Conservation (phyloP, 2,797 vertebrate genomes). For the Geotrypetes seraphini region DNA sequence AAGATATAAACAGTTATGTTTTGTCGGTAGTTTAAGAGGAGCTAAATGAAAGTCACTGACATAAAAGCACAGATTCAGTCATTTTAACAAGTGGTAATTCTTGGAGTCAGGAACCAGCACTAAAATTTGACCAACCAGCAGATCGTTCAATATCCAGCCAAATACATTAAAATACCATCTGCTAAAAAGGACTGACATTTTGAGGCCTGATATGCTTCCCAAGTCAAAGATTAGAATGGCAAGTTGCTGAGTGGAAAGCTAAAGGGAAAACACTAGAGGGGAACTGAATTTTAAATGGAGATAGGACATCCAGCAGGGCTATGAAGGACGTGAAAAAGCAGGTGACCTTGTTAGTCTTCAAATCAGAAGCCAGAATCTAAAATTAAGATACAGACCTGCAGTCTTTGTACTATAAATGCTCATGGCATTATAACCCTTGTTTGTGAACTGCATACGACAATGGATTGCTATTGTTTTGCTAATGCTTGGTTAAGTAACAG, state of each 20-base stretch:
- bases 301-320: background rate
- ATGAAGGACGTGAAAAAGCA: accelerated
- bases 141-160: conserved; percentile 6
- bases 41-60: conserved; percentile 10
- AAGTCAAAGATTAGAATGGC: conserved; percentile 1
- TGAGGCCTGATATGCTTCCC: background rate
- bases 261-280: too few species aligned
- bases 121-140: conserved; percentile 8
- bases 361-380: background rate
- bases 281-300: background rate
- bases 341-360: accelerated
- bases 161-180: conserved; percentile 18
- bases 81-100: conserved; percentile 2
- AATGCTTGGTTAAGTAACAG: too few species aligned
- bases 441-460: background rate
- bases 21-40: conserved; percentile 9
- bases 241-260: background rate
- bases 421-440: background rate
- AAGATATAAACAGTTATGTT: conserved; percentile 10
- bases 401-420: too few species aligned
- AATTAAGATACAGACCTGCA: accelerated
- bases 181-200: conserved; percentile 9
- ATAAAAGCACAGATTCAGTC: conserved; percentile 1
- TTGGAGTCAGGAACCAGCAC: conserved; percentile 4
- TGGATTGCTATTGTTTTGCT: too few species aligned